Evolutionary conservation across 2,113 vertebrate genomes (phyloP), one percentile per base, ranked within the genome.

Genomic region (Chaenocephalus aceratus): DNA sequence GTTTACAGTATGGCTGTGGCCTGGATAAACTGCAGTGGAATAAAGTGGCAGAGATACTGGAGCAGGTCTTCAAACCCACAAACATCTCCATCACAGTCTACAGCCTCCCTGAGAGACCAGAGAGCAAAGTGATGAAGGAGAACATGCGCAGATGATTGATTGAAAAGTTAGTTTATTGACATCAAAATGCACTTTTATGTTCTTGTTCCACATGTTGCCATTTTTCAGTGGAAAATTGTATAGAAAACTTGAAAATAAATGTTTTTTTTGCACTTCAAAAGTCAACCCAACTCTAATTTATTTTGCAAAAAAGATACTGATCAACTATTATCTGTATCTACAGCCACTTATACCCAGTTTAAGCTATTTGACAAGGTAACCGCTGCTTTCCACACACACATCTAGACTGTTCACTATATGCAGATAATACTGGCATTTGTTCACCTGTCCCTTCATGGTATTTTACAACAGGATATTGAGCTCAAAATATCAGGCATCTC

Each of bases 1-100:
- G 91, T 0, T 80, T 53, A 77, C 93, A 99, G 98, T 73, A 99
- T 99, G 98, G 97, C 15, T 99, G 98, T 91, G 98, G 98, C 62
- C 95, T 99, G 41, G 97, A 99, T 18, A 68, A 93, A 23, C 93
- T 99, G 88, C 82, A 91, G 7, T 99, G 98, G 97, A 78, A 76
- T 8, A 91, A 85, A 66, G 98, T 99, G 84, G 96, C 95, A 15
- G 89, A 87, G 15, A 97, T 97, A 23, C 95, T 99, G 21, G 93
- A 96, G 56, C 93, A 97, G 13, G 93, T 97, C 60, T 99, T 98
- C 92, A 91, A 94, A 58, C 80, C 89, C 85, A 95, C 96, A 6
- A 76, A 95, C 88, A 93, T 98, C 86, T 93, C 88, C 60, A 95
- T 99, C 92, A 98, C 97, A 0, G 96, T 99, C 77, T 99, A 99